These are phyloP conservation scores for Conus canariensis DNA, from an alignment of 2,888 invertebrate species.

Conservation along the genomic window DNA sequence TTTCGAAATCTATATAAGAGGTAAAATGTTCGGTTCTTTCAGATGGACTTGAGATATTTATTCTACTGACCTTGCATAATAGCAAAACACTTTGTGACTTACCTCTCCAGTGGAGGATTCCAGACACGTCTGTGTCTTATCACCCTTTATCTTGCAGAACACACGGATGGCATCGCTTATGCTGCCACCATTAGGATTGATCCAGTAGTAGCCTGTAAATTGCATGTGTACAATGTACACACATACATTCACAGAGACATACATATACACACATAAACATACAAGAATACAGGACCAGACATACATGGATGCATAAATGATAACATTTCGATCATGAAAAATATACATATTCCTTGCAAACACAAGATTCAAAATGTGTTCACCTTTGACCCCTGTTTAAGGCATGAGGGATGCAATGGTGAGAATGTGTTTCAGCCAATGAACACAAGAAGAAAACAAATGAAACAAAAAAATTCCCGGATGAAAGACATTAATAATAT, in stretches of 20 bases:
- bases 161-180: conserved; percentile 90
- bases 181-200: conserved; percentile 94
- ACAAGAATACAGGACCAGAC: not conserved
- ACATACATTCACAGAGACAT: not conserved
- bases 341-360: too few species aligned
- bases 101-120: conserved; percentile 85
- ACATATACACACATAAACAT: not conserved
- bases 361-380: too few species aligned
- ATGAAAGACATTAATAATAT: too few species aligned
- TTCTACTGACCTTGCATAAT: not conserved
- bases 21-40: too few species aligned
- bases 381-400: too few species aligned
- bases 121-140: conserved; percentile 88
- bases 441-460: too few species aligned
- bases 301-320: too few species aligned
- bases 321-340: too few species aligned
- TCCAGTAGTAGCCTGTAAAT: conserved; percentile 89
- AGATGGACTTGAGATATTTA: not conserved
- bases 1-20: not conserved
- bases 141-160: conserved; percentile 86
- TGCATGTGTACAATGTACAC: not conserved
- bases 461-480: too few species aligned
- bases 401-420: too few species aligned
- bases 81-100: not conserved
- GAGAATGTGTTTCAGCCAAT: too few species aligned